Conservation (phyloP, 2,888 invertebrate genomes). For the Pterostichus madidus region DNA sequence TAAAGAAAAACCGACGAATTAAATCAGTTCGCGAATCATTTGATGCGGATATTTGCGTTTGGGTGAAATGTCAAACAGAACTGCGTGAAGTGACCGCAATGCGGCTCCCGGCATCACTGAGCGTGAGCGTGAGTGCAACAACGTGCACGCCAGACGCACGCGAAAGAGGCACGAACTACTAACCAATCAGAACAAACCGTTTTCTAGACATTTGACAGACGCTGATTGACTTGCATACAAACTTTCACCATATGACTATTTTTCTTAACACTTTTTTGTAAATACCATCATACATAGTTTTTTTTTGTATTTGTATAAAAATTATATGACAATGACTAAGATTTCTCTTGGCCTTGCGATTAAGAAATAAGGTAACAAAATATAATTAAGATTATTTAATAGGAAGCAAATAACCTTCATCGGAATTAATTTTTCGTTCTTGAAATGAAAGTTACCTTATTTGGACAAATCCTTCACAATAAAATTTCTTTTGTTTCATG, state of each 20-base stretch:
- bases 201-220: conserved; percentile 59
- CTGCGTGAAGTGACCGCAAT: conserved; percentile 47
- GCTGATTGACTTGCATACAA: conserved; percentile 15
- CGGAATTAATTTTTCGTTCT: conserved; percentile 10
- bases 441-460: conserved; percentile 46
- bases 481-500: conserved; percentile 4
- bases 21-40: conserved; percentile 12
- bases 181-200: conserved; percentile 38
- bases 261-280: conserved; percentile 22
- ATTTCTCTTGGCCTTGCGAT: neutral
- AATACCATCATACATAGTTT: neutral
- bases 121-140: conserved; percentile 12
- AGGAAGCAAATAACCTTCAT: conserved; percentile 14
- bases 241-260: conserved; percentile 59
- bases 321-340: neutral
- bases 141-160: conserved; percentile 7
- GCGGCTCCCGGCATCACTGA: conserved; percentile 50
- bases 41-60: conserved; percentile 10
- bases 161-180: conserved; percentile 51
- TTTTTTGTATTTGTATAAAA: conserved; percentile 19
- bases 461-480: conserved; percentile 39
- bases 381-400: conserved; percentile 6
- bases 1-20: neutral
- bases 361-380: conserved; percentile 20
- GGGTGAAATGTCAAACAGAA: conserved; percentile 37